Percentiles rank a stretch among this genome's conserved stretches.
Conservation (phyloP, 1,140 invertebrate genomes). For the Nasonia vitripennis region DNA sequence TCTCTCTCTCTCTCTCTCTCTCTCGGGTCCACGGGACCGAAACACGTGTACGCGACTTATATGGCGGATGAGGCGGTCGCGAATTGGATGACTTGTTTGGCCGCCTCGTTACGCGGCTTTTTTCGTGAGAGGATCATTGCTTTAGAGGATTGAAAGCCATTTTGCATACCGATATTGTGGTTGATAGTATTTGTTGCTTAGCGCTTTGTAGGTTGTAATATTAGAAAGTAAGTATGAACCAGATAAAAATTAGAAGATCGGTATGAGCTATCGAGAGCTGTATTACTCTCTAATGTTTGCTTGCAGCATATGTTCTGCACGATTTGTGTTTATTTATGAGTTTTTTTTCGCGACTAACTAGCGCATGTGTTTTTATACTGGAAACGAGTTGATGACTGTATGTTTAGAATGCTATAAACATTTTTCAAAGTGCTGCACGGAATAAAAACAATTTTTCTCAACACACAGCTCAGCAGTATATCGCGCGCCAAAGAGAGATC, state of each 20-base stretch:
- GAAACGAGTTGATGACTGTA: neutral
- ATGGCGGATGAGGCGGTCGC: neutral
- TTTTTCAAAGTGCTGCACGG: neutral
- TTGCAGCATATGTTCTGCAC: neutral
- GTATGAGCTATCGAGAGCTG: neutral
- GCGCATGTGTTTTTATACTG: neutral
- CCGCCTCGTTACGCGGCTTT: neutral
- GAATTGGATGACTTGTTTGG: neutral
- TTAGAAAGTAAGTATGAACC: too few species aligned
- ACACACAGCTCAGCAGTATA: neutral
- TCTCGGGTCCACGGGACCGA: neutral
- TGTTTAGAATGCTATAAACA: neutral
- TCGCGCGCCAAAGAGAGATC: neutral
- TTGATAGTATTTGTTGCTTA: too few species aligned
- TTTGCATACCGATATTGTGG: too few species aligned
- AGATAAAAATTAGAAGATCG: neutral
- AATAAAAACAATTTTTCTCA: neutral
- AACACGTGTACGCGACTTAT: constrained; percentile 25
- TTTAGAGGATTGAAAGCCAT: neutral
- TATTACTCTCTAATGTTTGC: neutral
- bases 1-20: too few species aligned
- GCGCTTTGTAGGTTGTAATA: too few species aligned
- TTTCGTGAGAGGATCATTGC: neutral
- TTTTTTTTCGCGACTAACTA: neutral
- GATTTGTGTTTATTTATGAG: neutral